Conservation (phyloP, 2,888 invertebrate species). For the Ormyrus labotus region DNA sequence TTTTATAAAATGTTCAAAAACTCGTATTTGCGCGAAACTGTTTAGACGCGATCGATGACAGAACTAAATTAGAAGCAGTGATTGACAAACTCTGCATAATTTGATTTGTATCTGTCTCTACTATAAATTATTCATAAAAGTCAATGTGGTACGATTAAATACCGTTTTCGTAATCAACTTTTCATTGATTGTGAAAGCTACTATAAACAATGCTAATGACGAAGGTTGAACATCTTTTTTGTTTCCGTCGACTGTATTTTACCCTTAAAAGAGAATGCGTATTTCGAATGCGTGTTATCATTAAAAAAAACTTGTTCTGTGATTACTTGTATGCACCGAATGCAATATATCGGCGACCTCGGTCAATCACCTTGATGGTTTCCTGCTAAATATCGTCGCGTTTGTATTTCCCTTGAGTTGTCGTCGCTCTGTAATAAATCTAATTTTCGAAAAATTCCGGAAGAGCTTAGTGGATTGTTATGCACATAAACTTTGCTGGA, state of each 20-base stretch:
- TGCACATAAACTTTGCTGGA: constrained; percentile 9
- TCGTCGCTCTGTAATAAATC: constrained; percentile 2
- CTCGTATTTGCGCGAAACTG: neutral
- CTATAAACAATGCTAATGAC: constrained; percentile 3
- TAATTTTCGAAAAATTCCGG: constrained; percentile 24
- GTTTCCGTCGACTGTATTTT: no score
- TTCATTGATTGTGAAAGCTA: constrained; percentile 14
- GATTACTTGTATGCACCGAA: constrained; percentile 11
- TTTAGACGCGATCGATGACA: neutral
- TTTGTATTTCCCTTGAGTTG: constrained; percentile 52
- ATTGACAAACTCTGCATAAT: constrained; percentile 23
- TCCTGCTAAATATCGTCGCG: constrained; percentile 23
- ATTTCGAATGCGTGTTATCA: neutral
- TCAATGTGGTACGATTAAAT: neutral
- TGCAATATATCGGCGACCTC: constrained; percentile 29
- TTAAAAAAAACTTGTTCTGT: constrained; percentile 18
- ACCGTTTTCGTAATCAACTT: neutral
- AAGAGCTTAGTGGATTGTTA: constrained; percentile 11
- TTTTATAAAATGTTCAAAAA: neutral
- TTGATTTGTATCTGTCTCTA: neutral
- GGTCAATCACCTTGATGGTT: constrained; percentile 19
- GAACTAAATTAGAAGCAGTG: constrained; percentile 12
- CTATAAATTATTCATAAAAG: constrained; percentile 6
- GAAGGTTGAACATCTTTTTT: no score
- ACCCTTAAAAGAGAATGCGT: no score